A percentile compares a stretch with the other conserved stretches of the same genome.
phyloP scores from a whole-genome alignment of 23 tunicate species.

The Ciona savignyi region DNA sequence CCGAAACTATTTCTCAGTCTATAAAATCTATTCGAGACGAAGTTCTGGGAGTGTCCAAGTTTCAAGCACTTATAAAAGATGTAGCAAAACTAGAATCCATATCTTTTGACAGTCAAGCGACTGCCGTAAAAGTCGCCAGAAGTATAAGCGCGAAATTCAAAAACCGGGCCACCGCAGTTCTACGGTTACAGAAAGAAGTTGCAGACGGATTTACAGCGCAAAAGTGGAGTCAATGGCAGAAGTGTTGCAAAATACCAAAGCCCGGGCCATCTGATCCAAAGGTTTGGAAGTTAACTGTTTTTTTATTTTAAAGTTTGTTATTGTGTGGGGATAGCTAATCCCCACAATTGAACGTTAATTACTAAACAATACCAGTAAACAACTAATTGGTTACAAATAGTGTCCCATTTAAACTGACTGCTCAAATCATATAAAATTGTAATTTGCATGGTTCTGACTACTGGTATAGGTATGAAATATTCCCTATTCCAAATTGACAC shows the following conservation, averaged over 20 bases:
- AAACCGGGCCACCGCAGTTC: slow-evolving; percentile 29
- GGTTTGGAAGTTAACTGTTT: background rate
- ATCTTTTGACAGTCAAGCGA: slow-evolving; percentile 2
- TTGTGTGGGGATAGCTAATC: too few relatives aligned
- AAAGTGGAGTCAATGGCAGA: slow-evolving; percentile 9
- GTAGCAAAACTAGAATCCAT: slow-evolving; percentile 13
- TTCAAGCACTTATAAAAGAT: slow-evolving; percentile 28
- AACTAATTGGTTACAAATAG: too few relatives aligned
- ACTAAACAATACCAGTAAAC: too few relatives aligned
- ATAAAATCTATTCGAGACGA: slow-evolving; percentile 20
- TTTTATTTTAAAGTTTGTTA: too few relatives aligned
- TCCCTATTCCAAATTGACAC: too few relatives aligned
- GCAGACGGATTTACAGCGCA: background rate
- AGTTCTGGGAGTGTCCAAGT: slow-evolving; percentile 30
- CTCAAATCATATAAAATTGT: too few relatives aligned
- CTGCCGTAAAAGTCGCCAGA: slow-evolving; percentile 24
- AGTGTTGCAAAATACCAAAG: slow-evolving; percentile 30
- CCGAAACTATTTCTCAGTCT: background rate
- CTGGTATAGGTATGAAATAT: too few relatives aligned
- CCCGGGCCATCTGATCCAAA: slow-evolving; percentile 7
- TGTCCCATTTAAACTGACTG: too few relatives aligned
- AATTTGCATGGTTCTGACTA: too few relatives aligned
- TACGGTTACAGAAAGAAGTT: slow-evolving; percentile 15
- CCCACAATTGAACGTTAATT: too few relatives aligned
- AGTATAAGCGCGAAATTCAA: slow-evolving; percentile 19